Base-by-base conservation (phyloP, 2,797 vertebrate species). In the Cacajao melanocephalus region DNA sequence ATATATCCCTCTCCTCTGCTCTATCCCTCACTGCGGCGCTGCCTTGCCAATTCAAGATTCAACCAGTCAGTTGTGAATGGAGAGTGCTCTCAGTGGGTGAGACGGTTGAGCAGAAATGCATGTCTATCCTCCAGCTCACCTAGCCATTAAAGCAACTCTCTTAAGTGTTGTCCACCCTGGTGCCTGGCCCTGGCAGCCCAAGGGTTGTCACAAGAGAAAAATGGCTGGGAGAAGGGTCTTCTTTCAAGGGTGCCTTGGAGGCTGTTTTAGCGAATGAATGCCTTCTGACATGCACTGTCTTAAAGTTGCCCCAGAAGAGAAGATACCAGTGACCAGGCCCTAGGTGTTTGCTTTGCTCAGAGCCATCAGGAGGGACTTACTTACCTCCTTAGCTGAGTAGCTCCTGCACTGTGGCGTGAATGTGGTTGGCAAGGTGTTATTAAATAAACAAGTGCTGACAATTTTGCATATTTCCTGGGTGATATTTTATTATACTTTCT, bases 381-480 rank as follows among this genome's bases (percentile, higher is more conserved):
- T 36, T 75, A 36, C 7, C 26, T 93, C 50, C 15, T 73, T 67
- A 75, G 81, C 22, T 36, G 39, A 88, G 64, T 22, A 88, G 58
- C 30, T 84, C 86, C 75, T 73, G 79, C 13, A 24, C 22, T 96
- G 55, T 86, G 78, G 64, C 24, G 19, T 92, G 79, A 90, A n/a
- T 70, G 79, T 81, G 64, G 73, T 96, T 97, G 88, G 57, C 83
- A 93, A 64, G 11, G 73, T 64, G 30, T 89, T 76, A 93, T 96
- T 97, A 95, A 96, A 86, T 96, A 97, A 93, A 97, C 26, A 97
- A 92, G 79, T 76, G 30, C 61, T 73, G 52, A 80, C 19, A 70
- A 36, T 79, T 98, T 97, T 97, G 95, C 96, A 82, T 96, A 91
- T 88, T 93, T 96, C 67, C 88, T 97, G 50, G 44, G 90, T 93